Evolutionary conservation across 2,113 vertebrate species (phyloP), one percentile per base, ranked within the genome.

Genomic region (Eleginops maclovinus): DNA sequence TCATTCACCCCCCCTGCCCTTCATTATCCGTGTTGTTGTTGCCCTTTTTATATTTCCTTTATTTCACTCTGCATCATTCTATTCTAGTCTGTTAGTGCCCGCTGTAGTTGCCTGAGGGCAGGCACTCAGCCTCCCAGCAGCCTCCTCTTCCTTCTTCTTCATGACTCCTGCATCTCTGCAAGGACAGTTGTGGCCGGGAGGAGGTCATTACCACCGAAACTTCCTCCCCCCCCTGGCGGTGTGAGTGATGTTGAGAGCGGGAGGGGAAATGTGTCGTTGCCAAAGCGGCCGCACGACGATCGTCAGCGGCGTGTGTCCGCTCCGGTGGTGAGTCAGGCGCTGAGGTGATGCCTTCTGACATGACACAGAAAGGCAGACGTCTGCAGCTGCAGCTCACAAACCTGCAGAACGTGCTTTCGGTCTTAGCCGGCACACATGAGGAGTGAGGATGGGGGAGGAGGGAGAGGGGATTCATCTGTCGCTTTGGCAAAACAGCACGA

Each of bases 271-370:
- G 61, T 47, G 75, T 46, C 49, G n/a, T 72, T n/a, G 10, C 58
- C 2, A 51, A 9, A 24, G 60, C 55, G 59, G 36, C 76, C 61
- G 77, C 79, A 36, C 2, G 17, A 65, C 75, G 56, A 26, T 59
- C 43, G 15, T 74, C 72, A 69, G 79, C 4, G 22, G 55, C 40
- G 24, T 71, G 69, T 69, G 61, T 55, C 43, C 58, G 55, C 63
- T 21, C 36, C 1, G 6, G 22, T 64, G 7, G 5, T 77, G 83
- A 82, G 81, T 87, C 80, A 77, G 70, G 56, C 24, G 12, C 24
- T 85, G 88, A 89, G 80, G 67, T 49, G 82, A 90, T 85, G 87
- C 49, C 72, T 85, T 67, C 41, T 89, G 88, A 90, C 85, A 24
- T 64, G 73, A 63, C 75, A 79, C 76, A 83, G 82, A 75, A 70